Conservation (phyloP, 2,113 vertebrate species). For the Lasiurus cinereus region DNA sequence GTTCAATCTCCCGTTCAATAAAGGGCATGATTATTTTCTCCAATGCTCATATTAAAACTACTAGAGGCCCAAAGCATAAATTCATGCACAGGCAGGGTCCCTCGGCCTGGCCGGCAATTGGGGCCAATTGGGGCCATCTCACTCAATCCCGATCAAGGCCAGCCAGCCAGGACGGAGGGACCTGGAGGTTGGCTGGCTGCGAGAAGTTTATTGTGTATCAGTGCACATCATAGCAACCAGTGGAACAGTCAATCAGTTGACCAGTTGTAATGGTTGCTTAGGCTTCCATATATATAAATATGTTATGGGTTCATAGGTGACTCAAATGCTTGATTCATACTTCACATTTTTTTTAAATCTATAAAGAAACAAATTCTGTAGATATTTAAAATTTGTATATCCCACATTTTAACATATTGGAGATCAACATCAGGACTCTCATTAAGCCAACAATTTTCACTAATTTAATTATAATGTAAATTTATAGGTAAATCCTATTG, state of each 20-base stretch:
- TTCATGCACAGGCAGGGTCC: no score
- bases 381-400: background rate
- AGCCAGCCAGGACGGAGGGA: no score
- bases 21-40: background rate
- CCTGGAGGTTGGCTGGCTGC: no score
- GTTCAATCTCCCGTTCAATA: background rate
- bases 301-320: background rate
- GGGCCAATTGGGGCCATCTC: no score
- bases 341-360: background rate
- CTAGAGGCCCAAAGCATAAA: no score
- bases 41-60: background rate
- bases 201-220: no score
- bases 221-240: no score
- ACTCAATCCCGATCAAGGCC: no score
- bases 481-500: background rate
- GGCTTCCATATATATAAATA: background rate
- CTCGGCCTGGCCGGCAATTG: no score
- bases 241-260: no score
- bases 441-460: background rate
- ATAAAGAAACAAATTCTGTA: background rate
- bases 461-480: conserved; percentile 21
- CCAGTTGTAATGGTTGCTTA: no score
- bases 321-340: background rate
- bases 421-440: background rate
- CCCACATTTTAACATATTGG: background rate